Evolutionary conservation across 1,140 invertebrate species (phyloP).

Genomic region (Teleopsis dalmanni): DNA sequence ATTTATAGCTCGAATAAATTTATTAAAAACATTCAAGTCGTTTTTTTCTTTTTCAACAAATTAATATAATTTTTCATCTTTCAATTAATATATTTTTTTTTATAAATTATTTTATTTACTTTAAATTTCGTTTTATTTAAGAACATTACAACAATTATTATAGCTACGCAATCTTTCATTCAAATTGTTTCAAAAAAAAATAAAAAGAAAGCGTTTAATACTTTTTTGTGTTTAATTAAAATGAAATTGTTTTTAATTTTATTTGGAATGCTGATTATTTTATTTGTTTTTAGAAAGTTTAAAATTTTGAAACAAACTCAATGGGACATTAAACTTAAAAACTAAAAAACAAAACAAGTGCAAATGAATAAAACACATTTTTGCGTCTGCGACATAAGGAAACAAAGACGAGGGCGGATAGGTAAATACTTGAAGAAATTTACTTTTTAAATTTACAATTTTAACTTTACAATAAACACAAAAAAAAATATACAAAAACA

Average conservation of each 20-base stretch:
- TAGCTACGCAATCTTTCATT: background rate
- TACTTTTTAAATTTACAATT: background rate
- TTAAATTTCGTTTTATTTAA: background rate
- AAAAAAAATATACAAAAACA: background rate
- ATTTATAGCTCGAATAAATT: too few species aligned
- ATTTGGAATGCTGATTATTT: conserved; percentile 7
- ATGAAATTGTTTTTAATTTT: background rate
- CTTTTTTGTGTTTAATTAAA: conserved; percentile 2
- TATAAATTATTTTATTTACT: conserved; percentile 1
- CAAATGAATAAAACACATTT: background rate
- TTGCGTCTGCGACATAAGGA: background rate
- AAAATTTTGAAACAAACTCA: background rate
- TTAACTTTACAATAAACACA: background rate
- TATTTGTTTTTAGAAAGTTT: background rate
- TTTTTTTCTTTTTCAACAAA: too few species aligned
- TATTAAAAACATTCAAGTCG: conserved; percentile 3
- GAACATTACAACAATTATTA: background rate
- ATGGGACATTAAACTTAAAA: conserved; percentile 1
- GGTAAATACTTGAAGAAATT: background rate
- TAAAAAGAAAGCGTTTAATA: background rate
- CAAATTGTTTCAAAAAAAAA: background rate
- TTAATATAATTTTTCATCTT: conserved; percentile 8
- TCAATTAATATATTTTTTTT: conserved; percentile 5
- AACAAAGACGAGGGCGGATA: background rate
- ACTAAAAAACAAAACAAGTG: conserved; percentile 3